These are phyloP conservation scores for Mareca strepera DNA, from an alignment of 2,797 vertebrate species.

Conservation along the genomic window DNA sequence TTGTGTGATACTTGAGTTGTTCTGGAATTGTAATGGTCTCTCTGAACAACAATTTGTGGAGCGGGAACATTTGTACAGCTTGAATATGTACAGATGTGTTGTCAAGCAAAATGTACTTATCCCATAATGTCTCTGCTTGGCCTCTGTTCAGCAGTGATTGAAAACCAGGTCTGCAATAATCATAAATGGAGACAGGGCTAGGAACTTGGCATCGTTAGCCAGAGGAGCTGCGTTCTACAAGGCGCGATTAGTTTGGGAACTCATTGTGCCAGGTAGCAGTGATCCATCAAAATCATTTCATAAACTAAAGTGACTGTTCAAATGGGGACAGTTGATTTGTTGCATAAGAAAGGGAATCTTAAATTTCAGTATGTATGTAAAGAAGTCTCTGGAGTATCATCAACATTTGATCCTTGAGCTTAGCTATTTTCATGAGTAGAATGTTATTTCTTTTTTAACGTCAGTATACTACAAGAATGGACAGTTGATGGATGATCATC, in stretches of 20 bases:
- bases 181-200: no score
- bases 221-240: neutral
- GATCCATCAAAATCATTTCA: neutral
- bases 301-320: neutral
- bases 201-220: neutral
- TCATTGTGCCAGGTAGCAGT: neutral
- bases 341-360: slow-evolving; percentile 8
- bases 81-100: neutral
- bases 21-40: neutral
- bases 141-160: neutral
- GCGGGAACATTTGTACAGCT: neutral
- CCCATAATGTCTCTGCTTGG: neutral
- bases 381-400: slow-evolving; percentile 15
- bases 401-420: neutral
- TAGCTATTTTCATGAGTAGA: neutral
- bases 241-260: neutral
- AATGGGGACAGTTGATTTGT: neutral
- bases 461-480: neutral
- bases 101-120: neutral
- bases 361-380: slow-evolving; percentile 15
- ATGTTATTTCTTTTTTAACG: neutral
- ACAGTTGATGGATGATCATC: neutral
- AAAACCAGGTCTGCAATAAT: neutral
- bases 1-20: rapidly evolving
- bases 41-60: neutral